These are phyloP conservation scores for Gallinago media DNA, from an alignment of 2,113 vertebrate species.

Conservation along the genomic window DNA sequence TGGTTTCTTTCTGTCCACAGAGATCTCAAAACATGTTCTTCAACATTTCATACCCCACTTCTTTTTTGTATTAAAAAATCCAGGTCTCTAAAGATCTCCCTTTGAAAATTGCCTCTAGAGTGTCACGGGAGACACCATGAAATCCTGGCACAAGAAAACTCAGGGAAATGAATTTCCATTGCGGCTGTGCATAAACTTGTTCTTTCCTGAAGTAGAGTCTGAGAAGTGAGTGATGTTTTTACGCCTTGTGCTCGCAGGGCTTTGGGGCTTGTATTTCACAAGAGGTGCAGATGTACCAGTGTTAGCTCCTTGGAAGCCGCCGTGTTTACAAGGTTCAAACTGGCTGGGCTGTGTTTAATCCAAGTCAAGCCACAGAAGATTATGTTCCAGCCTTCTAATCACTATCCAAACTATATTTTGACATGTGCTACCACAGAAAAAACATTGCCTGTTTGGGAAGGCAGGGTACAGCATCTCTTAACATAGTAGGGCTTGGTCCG, in stretches of 20 bases:
- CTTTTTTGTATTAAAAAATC: background rate
- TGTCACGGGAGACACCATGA: background rate
- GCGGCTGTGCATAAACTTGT: background rate
- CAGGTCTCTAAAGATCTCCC: background rate
- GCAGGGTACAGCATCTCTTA: background rate
- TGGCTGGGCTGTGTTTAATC: background rate
- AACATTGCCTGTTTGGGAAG: background rate
- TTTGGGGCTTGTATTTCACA: background rate
- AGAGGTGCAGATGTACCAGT: background rate
- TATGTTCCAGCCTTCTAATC: conserved; percentile 7
- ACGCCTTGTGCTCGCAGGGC: background rate
- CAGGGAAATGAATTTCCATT: background rate
- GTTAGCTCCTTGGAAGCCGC: background rate
- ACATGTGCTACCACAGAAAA: background rate
- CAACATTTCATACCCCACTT: background rate
- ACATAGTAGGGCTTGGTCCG: background rate
- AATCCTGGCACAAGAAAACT: background rate
- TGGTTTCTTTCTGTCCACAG: background rate
- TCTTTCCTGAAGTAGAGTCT: background rate
- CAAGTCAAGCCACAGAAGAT: background rate
- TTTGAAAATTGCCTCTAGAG: background rate
- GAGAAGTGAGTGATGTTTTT: background rate
- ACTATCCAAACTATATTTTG: background rate
- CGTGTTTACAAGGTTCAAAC: background rate
- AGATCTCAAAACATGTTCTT: background rate